Conservation (phyloP, 2,888 invertebrate species). For the Drosophila cognata region DNA sequence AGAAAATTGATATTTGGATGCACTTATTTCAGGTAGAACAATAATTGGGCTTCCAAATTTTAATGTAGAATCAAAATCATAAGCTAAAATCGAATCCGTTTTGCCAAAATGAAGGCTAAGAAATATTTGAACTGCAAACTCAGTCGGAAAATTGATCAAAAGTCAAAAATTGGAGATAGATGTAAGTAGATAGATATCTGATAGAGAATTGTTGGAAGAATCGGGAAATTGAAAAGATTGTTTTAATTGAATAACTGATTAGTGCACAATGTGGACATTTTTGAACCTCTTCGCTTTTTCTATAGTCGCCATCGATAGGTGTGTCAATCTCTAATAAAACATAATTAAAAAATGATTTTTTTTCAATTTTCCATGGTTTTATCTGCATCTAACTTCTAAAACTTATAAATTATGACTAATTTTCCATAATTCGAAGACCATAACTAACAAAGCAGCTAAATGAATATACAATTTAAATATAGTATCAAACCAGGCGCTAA, state of each 20-base stretch:
- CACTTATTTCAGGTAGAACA: not conserved
- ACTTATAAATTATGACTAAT: rapidly evolving
- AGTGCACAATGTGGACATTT: not conserved
- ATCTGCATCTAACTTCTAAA: not conserved
- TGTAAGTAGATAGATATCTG: not conserved
- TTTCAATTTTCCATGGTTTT: not conserved
- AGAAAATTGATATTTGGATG: not conserved
- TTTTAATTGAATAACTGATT: not conserved
- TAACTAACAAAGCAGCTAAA: not conserved
- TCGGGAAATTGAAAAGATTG: rapidly evolving
- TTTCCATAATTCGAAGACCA: not conserved
- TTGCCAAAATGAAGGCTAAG: not conserved
- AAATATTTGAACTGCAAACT: not conserved
- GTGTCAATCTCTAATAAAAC: not conserved
- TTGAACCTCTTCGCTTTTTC: rapidly evolving
- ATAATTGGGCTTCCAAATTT: not conserved
- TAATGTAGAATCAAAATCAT: not conserved
- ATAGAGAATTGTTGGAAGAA: not conserved
- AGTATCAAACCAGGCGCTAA: not conserved
- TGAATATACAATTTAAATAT: not conserved
- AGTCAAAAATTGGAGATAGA: not conserved
- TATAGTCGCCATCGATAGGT: not conserved
- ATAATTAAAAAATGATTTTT: rapidly evolving
- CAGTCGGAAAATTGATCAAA: not conserved
- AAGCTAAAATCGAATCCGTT: not conserved